These are phyloP conservation scores for Cheilosia soror DNA, from an alignment of 2,888 invertebrate genomes.

Conservation along the genomic window DNA sequence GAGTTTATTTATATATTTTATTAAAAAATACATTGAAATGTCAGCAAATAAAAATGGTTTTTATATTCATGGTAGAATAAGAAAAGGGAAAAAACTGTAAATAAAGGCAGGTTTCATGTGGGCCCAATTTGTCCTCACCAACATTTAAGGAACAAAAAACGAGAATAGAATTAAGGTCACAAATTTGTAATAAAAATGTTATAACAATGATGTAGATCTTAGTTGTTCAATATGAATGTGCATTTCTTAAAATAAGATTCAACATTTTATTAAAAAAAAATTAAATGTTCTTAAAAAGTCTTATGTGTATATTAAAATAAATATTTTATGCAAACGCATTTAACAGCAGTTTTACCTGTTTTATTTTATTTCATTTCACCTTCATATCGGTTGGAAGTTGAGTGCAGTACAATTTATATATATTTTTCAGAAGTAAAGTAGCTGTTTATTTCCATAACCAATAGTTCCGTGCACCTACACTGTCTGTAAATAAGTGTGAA, in stretches of 20 bases:
- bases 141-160: conserved; percentile 26
- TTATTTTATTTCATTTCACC: not conserved
- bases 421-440: too few relatives aligned
- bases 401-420: too few relatives aligned
- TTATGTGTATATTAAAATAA: conserved; percentile 62
- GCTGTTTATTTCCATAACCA: too few relatives aligned
- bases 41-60: not conserved
- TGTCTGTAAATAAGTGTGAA: too few relatives aligned
- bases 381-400: not conserved
- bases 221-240: conserved; percentile 69
- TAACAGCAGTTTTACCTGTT: not conserved
- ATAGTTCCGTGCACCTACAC: too few relatives aligned
- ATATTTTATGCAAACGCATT: conserved; percentile 50
- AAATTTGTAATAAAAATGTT: conserved; percentile 43
- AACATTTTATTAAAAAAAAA: conserved; percentile 29
- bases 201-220: conserved; percentile 39
- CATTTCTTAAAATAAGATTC: conserved; percentile 66
- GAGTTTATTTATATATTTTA: conserved; percentile 8
- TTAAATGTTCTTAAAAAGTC: conserved; percentile 44
- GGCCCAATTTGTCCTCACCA: conserved; percentile 67
- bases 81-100: conserved; percentile 37
- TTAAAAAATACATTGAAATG: not conserved
- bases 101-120: conserved; percentile 74
- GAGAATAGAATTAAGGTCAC: conserved; percentile 21
- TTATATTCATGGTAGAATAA: conserved; percentile 16